Conservation (phyloP, 2,888 invertebrate genomes). For the Ariolimax columbianus region DNA sequence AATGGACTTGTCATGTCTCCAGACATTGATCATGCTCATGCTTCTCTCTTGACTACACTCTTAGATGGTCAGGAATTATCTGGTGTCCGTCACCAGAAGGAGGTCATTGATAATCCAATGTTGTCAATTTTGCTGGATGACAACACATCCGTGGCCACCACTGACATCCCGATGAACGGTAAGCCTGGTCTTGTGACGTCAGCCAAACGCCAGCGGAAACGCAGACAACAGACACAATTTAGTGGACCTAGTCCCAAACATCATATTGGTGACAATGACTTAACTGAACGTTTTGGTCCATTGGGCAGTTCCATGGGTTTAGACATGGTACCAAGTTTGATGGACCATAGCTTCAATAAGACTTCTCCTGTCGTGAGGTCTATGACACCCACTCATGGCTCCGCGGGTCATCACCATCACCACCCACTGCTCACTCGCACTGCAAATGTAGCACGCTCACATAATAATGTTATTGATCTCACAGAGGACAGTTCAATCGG, state of each 20-base stretch:
- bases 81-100: constrained; percentile 18
- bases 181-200: constrained; percentile 33
- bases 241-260: constrained; percentile 76
- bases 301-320: constrained; percentile 55
- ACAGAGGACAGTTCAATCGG: constrained; percentile 64
- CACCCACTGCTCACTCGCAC: constrained; percentile 46
- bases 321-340: constrained; percentile 40
- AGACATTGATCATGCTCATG: constrained; percentile 61
- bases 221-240: constrained; percentile 70
- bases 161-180: constrained; percentile 48
- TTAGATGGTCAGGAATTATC: constrained; percentile 68
- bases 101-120: constrained; percentile 69
- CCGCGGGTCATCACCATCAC: constrained; percentile 30
- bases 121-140: constrained; percentile 74
- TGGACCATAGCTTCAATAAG: constrained; percentile 21
- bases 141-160: constrained; percentile 58
- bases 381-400: constrained; percentile 31
- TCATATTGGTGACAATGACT: constrained; percentile 64
- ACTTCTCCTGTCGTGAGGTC: constrained; percentile 20
- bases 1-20: constrained; percentile 29
- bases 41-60: constrained; percentile 74
- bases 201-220: constrained; percentile 63
- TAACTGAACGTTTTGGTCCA: constrained; percentile 57
- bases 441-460: constrained; percentile 42
- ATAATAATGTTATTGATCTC: constrained; percentile 67